Evolutionary conservation across 2,797 vertebrate genomes (phyloP).

Genomic region (Hippopotamyrus pictus): DNA sequence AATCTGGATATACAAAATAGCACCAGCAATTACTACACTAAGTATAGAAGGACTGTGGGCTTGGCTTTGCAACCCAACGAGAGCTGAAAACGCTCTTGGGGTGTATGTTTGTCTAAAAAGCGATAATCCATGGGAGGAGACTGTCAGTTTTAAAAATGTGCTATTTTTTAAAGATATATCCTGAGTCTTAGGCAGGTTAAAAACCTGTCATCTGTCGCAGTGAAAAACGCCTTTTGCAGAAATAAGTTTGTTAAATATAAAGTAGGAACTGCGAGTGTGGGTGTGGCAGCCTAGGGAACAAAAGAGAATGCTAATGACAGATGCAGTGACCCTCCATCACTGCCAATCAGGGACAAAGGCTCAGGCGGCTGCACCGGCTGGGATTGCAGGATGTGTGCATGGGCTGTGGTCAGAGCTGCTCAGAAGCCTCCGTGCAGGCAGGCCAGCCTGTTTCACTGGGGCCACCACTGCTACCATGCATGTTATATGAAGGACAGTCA

Average conservation of each 20-base stretch:
- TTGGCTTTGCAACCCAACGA: background rate
- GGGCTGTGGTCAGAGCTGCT: background rate
- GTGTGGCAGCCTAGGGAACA: background rate
- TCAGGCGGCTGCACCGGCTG: background rate
- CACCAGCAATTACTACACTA: slow-evolving; percentile 16
- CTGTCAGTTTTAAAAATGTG: background rate
- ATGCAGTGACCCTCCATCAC: background rate
- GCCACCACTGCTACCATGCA: background rate
- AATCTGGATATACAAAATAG: background rate
- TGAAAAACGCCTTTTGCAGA: background rate
- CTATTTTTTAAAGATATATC: background rate
- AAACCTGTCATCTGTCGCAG: background rate
- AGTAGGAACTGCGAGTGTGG: background rate
- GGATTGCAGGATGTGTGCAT: background rate
- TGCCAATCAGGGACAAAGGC: background rate
- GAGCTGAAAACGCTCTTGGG: background rate
- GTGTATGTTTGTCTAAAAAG: background rate
- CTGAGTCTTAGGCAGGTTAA: background rate
- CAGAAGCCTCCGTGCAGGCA: background rate
- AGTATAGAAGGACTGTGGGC: slow-evolving; percentile 12
- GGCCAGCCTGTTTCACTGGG: background rate
- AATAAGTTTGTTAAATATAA: background rate
- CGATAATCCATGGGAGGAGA: background rate
- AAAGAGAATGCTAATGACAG: background rate
- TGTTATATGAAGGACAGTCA: background rate